Evolutionary conservation across 2,888 invertebrate species (phyloP).

Genomic region (Agrenia bidenticulata): DNA sequence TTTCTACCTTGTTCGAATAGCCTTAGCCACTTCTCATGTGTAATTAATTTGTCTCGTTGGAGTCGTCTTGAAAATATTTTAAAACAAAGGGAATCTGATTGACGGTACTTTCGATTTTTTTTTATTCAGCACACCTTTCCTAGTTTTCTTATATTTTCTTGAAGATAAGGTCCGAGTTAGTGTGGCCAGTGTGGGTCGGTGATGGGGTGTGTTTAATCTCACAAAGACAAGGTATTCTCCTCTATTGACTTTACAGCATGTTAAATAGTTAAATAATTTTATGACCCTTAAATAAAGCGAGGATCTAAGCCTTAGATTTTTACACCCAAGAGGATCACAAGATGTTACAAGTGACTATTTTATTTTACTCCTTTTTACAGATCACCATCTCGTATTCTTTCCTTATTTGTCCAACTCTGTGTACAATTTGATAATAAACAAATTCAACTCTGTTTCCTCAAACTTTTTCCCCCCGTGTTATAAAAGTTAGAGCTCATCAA

Average conservation of each 20-base stretch:
- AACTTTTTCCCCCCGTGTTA: not conserved
- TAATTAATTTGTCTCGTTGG: too few species aligned
- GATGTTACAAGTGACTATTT: not conserved
- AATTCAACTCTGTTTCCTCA: too few species aligned
- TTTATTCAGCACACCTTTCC: too few species aligned
- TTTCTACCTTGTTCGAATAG: too few species aligned
- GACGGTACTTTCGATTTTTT: too few species aligned
- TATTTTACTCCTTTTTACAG: not conserved
- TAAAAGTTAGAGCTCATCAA: slow-evolving; percentile 20
- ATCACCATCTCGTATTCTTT: not conserved
- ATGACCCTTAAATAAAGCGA: slow-evolving; percentile 1
- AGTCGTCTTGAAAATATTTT: too few species aligned
- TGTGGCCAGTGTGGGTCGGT: not conserved
- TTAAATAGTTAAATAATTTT: slow-evolving; percentile 6
- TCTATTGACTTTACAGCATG: not conserved
- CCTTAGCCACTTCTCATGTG: too few species aligned
- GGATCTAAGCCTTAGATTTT: not conserved
- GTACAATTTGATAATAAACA: too few species aligned
- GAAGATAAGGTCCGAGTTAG: not conserved
- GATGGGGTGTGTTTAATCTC: not conserved
- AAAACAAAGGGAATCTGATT: too few species aligned
- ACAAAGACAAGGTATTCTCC: not conserved
- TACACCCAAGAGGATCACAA: not conserved
- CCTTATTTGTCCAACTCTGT: not conserved
- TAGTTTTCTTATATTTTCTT: too few species aligned